Percentiles rank a stretch among this genome's conserved stretches.
These are phyloP conservation scores for Bombus picipes DNA, from an alignment of 1,140 invertebrate species.

Conservation along the genomic window DNA sequence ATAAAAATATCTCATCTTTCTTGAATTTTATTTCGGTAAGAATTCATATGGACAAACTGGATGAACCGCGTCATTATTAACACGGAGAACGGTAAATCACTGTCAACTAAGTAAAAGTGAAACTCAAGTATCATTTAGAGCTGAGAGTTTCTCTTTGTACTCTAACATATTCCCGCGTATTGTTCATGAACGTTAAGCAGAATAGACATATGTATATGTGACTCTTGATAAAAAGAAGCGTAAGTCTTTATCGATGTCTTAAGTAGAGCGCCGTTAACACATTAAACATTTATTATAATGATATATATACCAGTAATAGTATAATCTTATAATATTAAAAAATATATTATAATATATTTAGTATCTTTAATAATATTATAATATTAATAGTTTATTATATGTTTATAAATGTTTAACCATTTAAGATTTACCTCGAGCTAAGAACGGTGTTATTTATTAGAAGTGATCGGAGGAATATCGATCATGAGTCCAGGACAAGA, in stretches of 20 bases:
- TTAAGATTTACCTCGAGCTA: background rate
- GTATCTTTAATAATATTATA: no score
- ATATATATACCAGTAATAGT: no score
- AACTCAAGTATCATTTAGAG: background rate
- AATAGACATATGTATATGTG: no score
- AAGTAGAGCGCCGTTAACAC: no score
- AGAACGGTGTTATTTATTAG: background rate
- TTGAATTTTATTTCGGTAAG: conserved; percentile 34
- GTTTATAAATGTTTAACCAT: background rate
- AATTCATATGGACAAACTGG: background rate
- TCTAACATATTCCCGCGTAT: background rate
- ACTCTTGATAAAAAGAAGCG: background rate
- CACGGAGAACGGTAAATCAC: background rate
- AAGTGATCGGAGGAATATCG: background rate
- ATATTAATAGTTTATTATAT: background rate
- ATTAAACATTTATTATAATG: no score
- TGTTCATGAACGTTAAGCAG: no score
- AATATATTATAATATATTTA: no score
- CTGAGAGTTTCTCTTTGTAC: background rate
- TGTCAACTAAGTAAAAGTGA: background rate
- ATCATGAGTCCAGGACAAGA: background rate
- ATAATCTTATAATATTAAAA: no score
- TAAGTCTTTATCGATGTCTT: background rate
- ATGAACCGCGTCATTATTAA: background rate
- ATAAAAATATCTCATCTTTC: conserved; percentile 18